These are phyloP conservation scores for Rhabdophis nuchalis DNA, from an alignment of 2,797 vertebrate species.

Conservation along the genomic window DNA sequence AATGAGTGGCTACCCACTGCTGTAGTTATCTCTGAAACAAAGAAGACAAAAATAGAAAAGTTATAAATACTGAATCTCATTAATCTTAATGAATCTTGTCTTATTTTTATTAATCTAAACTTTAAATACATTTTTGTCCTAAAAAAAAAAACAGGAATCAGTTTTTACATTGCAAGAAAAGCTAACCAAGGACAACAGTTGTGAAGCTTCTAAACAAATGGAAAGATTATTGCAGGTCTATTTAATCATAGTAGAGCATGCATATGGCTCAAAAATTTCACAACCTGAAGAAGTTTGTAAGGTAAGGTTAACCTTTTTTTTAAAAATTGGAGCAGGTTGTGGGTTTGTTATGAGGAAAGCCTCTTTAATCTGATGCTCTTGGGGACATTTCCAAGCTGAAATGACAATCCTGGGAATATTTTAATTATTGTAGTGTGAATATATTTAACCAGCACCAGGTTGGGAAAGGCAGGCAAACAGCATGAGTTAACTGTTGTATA, in stretches of 20 bases:
- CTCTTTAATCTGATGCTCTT: neutral
- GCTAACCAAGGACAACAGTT: conserved; percentile 58
- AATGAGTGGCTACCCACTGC: neutral
- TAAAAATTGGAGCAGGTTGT: neutral
- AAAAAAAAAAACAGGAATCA: conserved; percentile 64
- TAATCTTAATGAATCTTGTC: neutral
- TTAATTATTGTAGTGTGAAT: neutral
- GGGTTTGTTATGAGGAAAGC: neutral
- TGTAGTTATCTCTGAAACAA: neutral
- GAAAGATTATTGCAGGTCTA: conserved; percentile 82
- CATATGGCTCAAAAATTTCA: conserved; percentile 83
- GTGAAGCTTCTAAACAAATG: conserved; percentile 76
- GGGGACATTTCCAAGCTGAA: neutral
- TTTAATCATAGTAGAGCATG: conserved; percentile 79
- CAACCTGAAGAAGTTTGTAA: conserved; percentile 78
- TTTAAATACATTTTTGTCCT: conserved; percentile 17
- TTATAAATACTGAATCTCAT: neutral
- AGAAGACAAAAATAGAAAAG: neutral
- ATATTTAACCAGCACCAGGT: neutral
- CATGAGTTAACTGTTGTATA: neutral
- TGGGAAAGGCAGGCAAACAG: neutral
- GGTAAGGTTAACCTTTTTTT: conserved; percentile 67
- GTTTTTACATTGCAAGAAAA: conserved; percentile 71
- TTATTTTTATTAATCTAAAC: neutral
- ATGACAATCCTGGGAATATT: neutral